phyloP scores from a whole-genome alignment of 2,888 invertebrate species.

The Lathronympha strigana region DNA sequence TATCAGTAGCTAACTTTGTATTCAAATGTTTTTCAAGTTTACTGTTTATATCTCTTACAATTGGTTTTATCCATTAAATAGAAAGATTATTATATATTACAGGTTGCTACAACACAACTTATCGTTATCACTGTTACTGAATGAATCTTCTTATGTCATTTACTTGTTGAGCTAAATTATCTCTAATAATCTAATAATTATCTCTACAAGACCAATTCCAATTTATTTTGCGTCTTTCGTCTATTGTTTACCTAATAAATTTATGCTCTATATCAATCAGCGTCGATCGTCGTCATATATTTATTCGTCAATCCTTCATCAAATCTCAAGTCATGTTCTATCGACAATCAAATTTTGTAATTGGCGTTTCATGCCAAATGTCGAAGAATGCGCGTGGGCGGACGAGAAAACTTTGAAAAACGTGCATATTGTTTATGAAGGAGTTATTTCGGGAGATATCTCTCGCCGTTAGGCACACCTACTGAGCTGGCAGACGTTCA shows the following conservation, averaged over 20 bases:
- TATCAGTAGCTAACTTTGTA: no score
- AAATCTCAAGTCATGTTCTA: slow-evolving; percentile 18
- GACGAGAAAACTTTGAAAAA: slow-evolving; percentile 56
- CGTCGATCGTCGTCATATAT: neutral
- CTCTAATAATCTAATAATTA: no score
- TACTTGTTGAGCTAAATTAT: no score
- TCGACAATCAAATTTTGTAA: slow-evolving; percentile 38
- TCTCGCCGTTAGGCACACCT: slow-evolving; percentile 77
- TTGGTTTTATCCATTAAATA: no score
- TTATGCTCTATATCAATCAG: slow-evolving; percentile 8
- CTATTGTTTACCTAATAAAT: neutral
- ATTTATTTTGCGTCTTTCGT: neutral
- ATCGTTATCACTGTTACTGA: no score
- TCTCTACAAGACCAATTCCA: slow-evolving; percentile 4
- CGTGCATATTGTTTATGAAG: slow-evolving; percentile 79
- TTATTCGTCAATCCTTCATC: slow-evolving; percentile 13
- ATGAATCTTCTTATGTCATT: no score
- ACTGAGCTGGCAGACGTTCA: slow-evolving; percentile 78
- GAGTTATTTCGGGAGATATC: slow-evolving; percentile 79
- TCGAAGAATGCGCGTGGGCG: slow-evolving; percentile 58
- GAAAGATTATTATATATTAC: no score
- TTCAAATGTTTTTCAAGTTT: no score
- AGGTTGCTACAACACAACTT: no score
- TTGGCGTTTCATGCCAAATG: slow-evolving; percentile 42
- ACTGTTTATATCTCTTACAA: no score